Conservation (phyloP, 37 sponge, comb jelly and placozoan genomes). For the Beroe ovata region DNA sequence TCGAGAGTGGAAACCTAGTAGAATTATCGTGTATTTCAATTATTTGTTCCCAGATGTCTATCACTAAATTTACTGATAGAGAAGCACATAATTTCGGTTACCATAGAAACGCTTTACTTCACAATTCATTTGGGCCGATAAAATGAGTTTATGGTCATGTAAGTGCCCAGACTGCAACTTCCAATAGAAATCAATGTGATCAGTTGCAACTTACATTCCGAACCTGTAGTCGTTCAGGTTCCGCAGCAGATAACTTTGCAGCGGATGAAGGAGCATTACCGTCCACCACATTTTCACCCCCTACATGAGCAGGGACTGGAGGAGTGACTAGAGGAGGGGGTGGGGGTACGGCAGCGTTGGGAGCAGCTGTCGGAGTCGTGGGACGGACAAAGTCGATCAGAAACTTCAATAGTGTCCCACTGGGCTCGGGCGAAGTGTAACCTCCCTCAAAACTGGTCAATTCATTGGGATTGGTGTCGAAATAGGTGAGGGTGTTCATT, state of each 20-base stretch:
- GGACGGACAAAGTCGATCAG: conserved; percentile 36
- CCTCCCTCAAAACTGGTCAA: conserved; percentile 37
- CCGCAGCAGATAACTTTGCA: background rate
- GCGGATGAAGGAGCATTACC: background rate
- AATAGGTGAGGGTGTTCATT: background rate
- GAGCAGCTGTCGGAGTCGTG: background rate
- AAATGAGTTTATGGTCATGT: too few species aligned
- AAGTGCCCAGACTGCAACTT: too few species aligned
- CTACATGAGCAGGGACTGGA: background rate
- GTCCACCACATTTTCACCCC: background rate
- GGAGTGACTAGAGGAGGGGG: background rate
- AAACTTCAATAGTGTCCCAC: background rate
- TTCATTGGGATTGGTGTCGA: conserved; percentile 54
- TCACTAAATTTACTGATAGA: too few species aligned
- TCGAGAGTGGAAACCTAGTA: too few species aligned
- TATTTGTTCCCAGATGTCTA: too few species aligned
- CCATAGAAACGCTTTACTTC: too few species aligned
- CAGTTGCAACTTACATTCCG: background rate
- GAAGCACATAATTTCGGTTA: too few species aligned
- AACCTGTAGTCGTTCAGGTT: background rate
- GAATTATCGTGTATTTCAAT: too few species aligned
- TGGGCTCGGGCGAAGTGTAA: background rate
- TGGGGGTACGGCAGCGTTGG: background rate
- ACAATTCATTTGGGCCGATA: too few species aligned
- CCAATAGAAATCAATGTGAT: too few species aligned